Evolutionary conservation across 2,113 vertebrate species (phyloP).

Genomic region (Centrocercus urophasianus): DNA sequence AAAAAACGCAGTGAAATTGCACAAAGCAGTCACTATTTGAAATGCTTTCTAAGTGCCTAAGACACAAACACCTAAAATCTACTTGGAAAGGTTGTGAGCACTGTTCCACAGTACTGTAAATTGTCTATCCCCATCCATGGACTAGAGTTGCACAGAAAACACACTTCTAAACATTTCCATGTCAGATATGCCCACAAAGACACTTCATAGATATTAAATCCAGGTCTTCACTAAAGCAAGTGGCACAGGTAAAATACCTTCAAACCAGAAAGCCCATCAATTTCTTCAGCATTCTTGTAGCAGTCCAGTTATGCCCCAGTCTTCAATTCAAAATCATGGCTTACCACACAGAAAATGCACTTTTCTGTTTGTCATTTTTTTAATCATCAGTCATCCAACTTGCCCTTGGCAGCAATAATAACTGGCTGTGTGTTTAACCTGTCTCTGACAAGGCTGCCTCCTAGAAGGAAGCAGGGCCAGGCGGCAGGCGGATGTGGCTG

Average conservation of each 20-base stretch:
- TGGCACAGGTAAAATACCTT: neutral
- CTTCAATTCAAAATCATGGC: neutral
- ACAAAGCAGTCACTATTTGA: neutral
- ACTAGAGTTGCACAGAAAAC: neutral
- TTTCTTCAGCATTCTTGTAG: neutral
- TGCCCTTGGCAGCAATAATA: neutral
- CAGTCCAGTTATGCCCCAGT: neutral
- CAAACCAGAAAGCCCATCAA: neutral
- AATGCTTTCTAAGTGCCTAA: neutral
- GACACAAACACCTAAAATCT: neutral
- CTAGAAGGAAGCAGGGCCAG: neutral
- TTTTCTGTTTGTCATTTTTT: neutral
- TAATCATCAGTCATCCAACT: neutral
- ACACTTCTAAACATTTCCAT: neutral
- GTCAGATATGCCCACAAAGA: neutral
- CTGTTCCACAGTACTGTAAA: neutral
- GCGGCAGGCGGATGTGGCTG: neutral
- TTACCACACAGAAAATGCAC: neutral
- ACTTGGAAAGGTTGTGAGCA: neutral
- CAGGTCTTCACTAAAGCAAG: neutral
- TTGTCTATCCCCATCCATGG: neutral
- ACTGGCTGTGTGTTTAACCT: neutral
- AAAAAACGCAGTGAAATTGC: neutral
- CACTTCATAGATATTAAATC: neutral
- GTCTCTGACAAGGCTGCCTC: neutral